Conservation (phyloP, 2,113 vertebrate genomes). For the Bubalus kerabau region DNA sequence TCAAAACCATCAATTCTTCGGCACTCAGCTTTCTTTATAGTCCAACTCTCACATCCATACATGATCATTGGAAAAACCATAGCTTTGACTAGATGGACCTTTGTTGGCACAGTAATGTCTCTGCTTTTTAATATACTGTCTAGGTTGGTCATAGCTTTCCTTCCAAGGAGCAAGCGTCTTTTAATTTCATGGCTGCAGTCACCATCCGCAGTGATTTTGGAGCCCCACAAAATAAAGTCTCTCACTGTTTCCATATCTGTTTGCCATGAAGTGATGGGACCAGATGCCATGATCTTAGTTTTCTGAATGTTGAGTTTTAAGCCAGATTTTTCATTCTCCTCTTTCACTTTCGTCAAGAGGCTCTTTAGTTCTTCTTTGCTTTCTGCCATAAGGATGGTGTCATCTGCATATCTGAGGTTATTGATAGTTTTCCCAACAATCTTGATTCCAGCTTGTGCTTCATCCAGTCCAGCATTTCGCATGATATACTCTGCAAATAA, state of each 20-base stretch:
- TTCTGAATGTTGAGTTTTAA: neutral
- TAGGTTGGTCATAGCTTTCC: neutral
- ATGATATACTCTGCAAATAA: neutral
- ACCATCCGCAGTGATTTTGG: neutral
- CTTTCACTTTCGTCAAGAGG: neutral
- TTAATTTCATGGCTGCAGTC: neutral
- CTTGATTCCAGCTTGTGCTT: neutral
- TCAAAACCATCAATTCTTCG: neutral
- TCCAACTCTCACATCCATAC: neutral
- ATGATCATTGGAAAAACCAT: neutral
- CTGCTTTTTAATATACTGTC: neutral
- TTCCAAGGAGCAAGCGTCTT: neutral
- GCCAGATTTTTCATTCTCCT: neutral
- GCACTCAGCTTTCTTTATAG: neutral
- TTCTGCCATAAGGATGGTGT: neutral
- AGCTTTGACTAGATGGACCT: neutral
- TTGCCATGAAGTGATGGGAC: neutral
- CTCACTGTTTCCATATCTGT: neutral
- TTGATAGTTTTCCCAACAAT: neutral
- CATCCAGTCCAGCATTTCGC: fast-evolving
- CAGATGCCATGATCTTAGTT: neutral
- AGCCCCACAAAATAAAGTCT: neutral
- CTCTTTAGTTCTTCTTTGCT: neutral
- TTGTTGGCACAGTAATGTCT: neutral
- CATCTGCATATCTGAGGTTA: neutral